Conservation (phyloP, 2,797 vertebrate genomes). For the Epinephelus awoara region DNA sequence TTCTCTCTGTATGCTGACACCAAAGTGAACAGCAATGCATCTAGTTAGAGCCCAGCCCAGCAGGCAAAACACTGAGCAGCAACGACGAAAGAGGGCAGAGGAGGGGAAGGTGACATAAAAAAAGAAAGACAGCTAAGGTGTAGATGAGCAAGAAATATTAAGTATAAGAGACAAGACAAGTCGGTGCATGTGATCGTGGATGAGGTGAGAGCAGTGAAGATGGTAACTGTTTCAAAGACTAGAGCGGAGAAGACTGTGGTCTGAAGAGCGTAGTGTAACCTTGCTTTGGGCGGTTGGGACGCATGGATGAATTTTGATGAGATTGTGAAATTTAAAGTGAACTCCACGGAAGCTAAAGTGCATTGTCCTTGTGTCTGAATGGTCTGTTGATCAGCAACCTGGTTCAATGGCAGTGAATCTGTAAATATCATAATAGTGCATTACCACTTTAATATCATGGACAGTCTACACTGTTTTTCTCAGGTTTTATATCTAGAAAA, state of each 20-base stretch:
- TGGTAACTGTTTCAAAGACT: slow-evolving; percentile 12
- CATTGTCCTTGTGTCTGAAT: slow-evolving; percentile 57
- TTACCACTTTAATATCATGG: slow-evolving; percentile 11
- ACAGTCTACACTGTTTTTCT: neutral
- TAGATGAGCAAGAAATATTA: slow-evolving; percentile 32
- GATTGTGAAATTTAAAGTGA: slow-evolving; percentile 56
- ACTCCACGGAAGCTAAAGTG: slow-evolving; percentile 42
- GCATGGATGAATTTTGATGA: slow-evolving; percentile 55
- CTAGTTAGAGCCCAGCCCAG: slow-evolving; percentile 26
- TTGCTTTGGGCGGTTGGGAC: slow-evolving; percentile 48
- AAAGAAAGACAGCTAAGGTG: slow-evolving; percentile 22
- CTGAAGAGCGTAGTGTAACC: slow-evolving; percentile 42
- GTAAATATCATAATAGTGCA: slow-evolving; percentile 34
- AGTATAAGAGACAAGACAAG: slow-evolving; percentile 29
- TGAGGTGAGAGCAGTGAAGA: slow-evolving; percentile 8
- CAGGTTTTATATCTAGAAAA: neutral
- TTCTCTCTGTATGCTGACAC: slow-evolving; percentile 15
- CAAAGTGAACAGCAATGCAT: slow-evolving; percentile 44
- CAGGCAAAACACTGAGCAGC: slow-evolving; percentile 38
- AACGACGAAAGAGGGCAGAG: slow-evolving; percentile 1
- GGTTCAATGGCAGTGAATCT: slow-evolving; percentile 28
- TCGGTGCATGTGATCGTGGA: slow-evolving; percentile 10
- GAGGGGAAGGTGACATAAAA: slow-evolving; percentile 36
- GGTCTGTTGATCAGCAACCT: slow-evolving; percentile 30
- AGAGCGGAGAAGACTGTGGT: slow-evolving; percentile 16